Base-by-base conservation (phyloP, 30 jellyfish, hydroid and myxozoan species). In the Catostylus mosaicus region DNA sequence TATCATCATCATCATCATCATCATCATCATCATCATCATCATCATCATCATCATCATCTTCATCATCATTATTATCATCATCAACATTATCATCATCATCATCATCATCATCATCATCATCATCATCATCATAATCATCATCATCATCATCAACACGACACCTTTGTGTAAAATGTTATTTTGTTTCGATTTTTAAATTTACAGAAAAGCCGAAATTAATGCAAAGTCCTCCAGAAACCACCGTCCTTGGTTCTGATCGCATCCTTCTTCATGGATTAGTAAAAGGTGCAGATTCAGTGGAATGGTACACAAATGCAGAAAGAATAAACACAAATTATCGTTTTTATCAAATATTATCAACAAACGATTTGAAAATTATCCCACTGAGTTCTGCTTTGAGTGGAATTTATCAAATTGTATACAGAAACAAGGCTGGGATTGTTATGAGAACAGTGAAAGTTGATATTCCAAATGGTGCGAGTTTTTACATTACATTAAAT, bases 271-370 rank as follows among this genome's bases (percentile, higher is more conserved):
- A 30, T 16, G 92, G 92, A 5, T 30, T 34, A 1, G 92, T 61
- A 3, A 50, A 47, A n/a, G 66, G 66, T 18, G 73, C 65, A 4
- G 63, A 54, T 45, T 38, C 47, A 2, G 47, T 70, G 24, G 73
- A 82, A n/a, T 82, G 92, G 92, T 82, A 82, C 75, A 51, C 80
- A 23, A 82, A 82, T 70, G 92, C 92, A 7, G 92, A 82, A 50
- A 30, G 63, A 45, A 68, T 82, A 52, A 30, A 26, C 22, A 38
- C 62, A 6, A 35, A 35, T 16, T 18, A 62, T 14, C 69, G 46
- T 10, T 46, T 40, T 32, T 82, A 30, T 20, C 43, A 69, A 82
- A 46, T 82, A 11, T 35, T 33, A 4, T 31, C 86, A 26, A 59
- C 71, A 24, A 57, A 48, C 19, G 14, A 65, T 1, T 63, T 82